Percentiles rank a stretch among this genome's conserved stretches.
Evolutionary conservation across 2,797 vertebrate genomes (phyloP).

Genomic region (Syngnathus rostellatus): DNA sequence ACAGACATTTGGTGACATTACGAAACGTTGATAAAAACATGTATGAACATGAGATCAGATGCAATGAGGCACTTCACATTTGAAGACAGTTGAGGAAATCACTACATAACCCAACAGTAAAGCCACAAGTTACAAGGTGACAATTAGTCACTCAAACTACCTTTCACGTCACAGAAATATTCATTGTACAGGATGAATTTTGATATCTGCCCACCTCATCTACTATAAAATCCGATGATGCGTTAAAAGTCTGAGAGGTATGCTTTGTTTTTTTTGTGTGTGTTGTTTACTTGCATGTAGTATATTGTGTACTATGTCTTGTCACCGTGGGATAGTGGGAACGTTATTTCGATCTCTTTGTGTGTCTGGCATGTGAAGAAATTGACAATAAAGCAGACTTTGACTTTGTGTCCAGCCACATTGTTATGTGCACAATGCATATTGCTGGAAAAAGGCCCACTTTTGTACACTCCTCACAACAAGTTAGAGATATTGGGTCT

Average conservation of each 20-base stretch:
- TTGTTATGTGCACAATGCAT: neutral
- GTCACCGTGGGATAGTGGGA: no score
- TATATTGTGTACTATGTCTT: no score
- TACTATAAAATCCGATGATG: neutral
- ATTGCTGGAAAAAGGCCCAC: no score
- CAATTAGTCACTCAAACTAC: neutral
- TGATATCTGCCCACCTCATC: neutral
- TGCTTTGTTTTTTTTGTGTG: no score
- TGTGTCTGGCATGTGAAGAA: no score
- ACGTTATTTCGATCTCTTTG: no score
- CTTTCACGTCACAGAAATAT: neutral
- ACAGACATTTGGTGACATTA: neutral
- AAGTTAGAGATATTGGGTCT: neutral
- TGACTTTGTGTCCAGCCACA: neutral
- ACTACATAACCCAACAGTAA: neutral
- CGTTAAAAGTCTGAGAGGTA: neutral
- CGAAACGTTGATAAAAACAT: neutral
- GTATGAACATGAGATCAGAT: constrained; percentile 15
- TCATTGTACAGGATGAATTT: neutral
- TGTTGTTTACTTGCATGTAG: no score
- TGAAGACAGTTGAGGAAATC: constrained; percentile 9
- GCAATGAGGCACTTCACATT: constrained; percentile 57
- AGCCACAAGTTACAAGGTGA: neutral
- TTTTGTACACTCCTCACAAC: no score
- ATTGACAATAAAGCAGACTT: no score